A percentile compares a stretch with the other conserved stretches of the same genome.
Conservation (phyloP, 2,797 vertebrate species). For the Sternarchorhynchus goeldii region DNA sequence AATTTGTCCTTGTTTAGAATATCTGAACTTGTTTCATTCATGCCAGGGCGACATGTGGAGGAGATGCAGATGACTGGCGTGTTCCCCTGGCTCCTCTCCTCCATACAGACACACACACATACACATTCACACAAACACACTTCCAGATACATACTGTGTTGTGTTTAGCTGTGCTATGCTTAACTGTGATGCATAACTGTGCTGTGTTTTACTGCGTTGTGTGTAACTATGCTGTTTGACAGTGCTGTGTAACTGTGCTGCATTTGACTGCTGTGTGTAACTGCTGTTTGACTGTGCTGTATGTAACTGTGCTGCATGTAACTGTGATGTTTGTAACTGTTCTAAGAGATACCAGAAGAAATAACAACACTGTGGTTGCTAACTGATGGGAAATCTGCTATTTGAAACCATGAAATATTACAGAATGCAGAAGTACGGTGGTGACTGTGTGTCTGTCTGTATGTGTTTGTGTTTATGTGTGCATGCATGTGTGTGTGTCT, state of each 20-base stretch:
- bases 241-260: not conserved
- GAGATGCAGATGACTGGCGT: slow-evolving; percentile 51
- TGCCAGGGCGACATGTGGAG: slow-evolving; percentile 49
- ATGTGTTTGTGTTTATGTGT: slow-evolving; percentile 39
- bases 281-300: not conserved
- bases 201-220: not conserved
- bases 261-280: no score
- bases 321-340: not conserved
- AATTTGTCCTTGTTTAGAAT: not conserved
- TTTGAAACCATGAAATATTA: not conserved
- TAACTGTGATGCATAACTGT: not conserved
- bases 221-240: not conserved
- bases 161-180: not conserved
- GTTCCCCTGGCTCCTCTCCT: slow-evolving; percentile 50
- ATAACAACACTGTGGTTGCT: not conserved
- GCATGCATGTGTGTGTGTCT: slow-evolving; percentile 16
- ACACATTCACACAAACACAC: slow-evolving; percentile 1
- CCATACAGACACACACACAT: slow-evolving; percentile 38
- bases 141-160: not conserved
- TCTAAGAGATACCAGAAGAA: not conserved
- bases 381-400: not conserved
- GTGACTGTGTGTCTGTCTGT: slow-evolving; percentile 37
- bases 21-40: no score
- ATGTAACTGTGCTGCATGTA: not conserved
- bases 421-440: slow-evolving; percentile 5